A percentile compares a stretch with the other conserved stretches of the same genome.
Evolutionary conservation across 2,888 invertebrate genomes (phyloP).

Genomic region (Melinaea marsaeus): DNA sequence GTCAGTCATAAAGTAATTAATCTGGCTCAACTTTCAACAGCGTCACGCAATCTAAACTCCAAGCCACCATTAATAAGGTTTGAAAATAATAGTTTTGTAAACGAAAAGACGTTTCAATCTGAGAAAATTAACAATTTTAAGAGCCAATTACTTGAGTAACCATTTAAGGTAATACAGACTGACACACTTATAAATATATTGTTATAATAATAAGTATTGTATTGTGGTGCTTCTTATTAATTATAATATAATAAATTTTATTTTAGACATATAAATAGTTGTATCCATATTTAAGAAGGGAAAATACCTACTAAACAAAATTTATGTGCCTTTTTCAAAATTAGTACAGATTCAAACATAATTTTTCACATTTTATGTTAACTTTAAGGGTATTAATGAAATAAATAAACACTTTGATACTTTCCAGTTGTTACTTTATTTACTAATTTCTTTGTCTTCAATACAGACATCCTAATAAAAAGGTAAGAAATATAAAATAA

Average conservation of each 20-base stretch:
- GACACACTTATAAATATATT: too few species aligned
- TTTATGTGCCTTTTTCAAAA: neutral
- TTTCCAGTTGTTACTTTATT: neutral
- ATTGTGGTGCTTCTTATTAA: too few species aligned
- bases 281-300: too few species aligned
- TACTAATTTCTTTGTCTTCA: neutral
- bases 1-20: conserved; percentile 24
- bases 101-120: conserved; percentile 25
- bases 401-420: too few species aligned
- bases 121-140: conserved; percentile 16
- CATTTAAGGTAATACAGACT: neutral
- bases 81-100: conserved; percentile 27
- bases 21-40: conserved; percentile 25
- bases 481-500: too few species aligned
- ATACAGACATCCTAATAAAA: too few species aligned
- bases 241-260: too few species aligned
- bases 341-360: too few species aligned
- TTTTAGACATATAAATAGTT: too few species aligned
- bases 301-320: neutral
- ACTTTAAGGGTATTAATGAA: too few species aligned
- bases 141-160: conserved; percentile 14
- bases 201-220: too few species aligned
- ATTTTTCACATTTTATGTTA: too few species aligned
- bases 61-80: conserved; percentile 27
- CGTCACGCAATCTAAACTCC: conserved; percentile 25